Conservation (phyloP, 2,113 vertebrate genomes). For the Lepisosteus oculatus region DNA sequence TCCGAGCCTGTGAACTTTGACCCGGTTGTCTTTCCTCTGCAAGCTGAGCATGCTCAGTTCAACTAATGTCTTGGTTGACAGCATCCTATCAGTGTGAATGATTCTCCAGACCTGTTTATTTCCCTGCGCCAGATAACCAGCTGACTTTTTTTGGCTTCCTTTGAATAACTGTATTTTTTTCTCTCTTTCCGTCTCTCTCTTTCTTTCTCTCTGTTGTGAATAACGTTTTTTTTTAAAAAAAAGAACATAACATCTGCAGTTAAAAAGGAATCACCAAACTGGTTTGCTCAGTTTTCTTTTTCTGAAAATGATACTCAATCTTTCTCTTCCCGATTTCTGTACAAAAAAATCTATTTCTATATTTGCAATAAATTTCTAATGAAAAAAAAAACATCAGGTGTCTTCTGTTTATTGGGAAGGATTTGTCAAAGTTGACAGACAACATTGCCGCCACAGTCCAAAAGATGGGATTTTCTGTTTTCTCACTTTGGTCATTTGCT, state of each 20-base stretch:
- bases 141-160: not conserved
- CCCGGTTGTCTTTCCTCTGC: not conserved
- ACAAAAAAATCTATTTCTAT: constrained; percentile 76
- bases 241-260: too few species aligned
- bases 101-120: not conserved
- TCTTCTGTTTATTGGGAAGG: not conserved
- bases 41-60: not conserved
- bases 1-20: not conserved
- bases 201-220: too few species aligned
- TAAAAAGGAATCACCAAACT: constrained; percentile 32
- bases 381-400: constrained; percentile 35
- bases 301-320: constrained; percentile 50
- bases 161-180: constrained; percentile 7
- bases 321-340: constrained; percentile 65
- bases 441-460: too few species aligned
- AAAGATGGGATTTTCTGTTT: too few species aligned
- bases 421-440: too few species aligned
- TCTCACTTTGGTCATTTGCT: too few species aligned
- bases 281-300: constrained; percentile 38
- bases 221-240: too few species aligned
- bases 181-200: constrained; percentile 21
- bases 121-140: not conserved
- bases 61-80: not conserved
- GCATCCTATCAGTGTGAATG: not conserved
- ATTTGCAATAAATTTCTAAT: constrained; percentile 77